Evolutionary conservation across 1,140 invertebrate species (phyloP), one percentile per base, ranked within the genome.

Genomic region (Plectus sambesii): DNA sequence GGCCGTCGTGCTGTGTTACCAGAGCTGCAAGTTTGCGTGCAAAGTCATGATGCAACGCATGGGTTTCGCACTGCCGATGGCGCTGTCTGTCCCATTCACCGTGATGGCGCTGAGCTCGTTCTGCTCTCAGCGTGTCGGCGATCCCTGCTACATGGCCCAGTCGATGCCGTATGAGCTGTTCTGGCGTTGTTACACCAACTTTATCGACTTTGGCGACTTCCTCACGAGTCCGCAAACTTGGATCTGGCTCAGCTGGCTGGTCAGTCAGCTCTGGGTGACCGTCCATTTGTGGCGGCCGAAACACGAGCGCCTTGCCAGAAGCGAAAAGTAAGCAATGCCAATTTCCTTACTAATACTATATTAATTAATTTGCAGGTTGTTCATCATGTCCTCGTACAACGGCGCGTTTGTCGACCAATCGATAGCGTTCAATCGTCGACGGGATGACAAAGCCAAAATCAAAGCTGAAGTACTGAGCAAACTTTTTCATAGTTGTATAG

Each of bases 221-320:
- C 58, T 57, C 49, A 20, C 43, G 4, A 40, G 49, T 8, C 49
- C 56, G 2, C 62, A 58, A 42, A 62, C 58, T 3, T 63, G 60
- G 55, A 56, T 66, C 29, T 69, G 66, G 63, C 30, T 68, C 2
- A 44, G 53, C 19, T 69, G 63, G 66, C 36, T 67, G 17, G 20
- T 61, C 19, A 49, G 46, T 17, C 62, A 64, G 51, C 40, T 93
- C n/a, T 70, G 93, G 87, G 84, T 96, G 17, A 86, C 87, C 0
- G 74, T 94, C 35, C 90, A 97, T 63, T 87, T 97, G 37, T 97
- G 89, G 89, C 88, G 82, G 1, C 88, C 90, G 0, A 90, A 94
- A 73, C 88, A 85, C 59, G 89, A 97, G 74, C 81, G 92, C 76
- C 76, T 97, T 49, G 89, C 90, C 0, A 81, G 85, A 3, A 94